Evolutionary conservation across 2,113 vertebrate genomes (phyloP).

Genomic region (Perca flavescens): DNA sequence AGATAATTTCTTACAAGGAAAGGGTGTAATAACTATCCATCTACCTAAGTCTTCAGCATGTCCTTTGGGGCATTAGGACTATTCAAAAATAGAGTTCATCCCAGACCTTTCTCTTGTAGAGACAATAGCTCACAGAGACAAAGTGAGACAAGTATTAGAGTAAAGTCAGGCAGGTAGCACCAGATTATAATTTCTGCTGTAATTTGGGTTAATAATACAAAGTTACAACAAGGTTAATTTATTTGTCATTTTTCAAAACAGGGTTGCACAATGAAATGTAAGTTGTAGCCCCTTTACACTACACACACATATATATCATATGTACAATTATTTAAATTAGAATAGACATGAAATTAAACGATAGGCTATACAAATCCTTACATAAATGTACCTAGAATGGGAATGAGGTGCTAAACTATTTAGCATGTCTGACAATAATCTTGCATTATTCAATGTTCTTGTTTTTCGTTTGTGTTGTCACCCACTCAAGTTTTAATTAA

Average conservation of each 20-base stretch:
- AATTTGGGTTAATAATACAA: slow-evolving; percentile 8
- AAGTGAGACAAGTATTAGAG: background rate
- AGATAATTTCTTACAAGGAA: background rate
- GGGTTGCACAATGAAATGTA: background rate
- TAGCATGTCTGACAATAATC: slow-evolving; percentile 2
- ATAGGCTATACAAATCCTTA: background rate
- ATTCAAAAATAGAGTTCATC: background rate
- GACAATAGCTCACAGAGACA: background rate
- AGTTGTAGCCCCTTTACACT: background rate
- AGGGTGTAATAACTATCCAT: slow-evolving; percentile 18
- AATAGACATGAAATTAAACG: background rate
- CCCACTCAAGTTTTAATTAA: slow-evolving; percentile 42
- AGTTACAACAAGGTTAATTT: background rate
- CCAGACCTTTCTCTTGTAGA: background rate
- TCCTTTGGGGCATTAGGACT: background rate
- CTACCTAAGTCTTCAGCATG: background rate
- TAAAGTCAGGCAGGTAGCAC: background rate
- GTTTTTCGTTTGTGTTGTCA: slow-evolving; percentile 27
- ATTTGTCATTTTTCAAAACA: background rate
- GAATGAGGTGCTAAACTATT: background rate
- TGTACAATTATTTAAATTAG: background rate
- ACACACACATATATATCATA: background rate
- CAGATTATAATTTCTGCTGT: background rate
- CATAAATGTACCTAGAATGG: background rate
- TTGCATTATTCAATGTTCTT: background rate